Base-by-base conservation (phyloP, 2,888 invertebrate species). In the Penaeus monodon region DNA sequence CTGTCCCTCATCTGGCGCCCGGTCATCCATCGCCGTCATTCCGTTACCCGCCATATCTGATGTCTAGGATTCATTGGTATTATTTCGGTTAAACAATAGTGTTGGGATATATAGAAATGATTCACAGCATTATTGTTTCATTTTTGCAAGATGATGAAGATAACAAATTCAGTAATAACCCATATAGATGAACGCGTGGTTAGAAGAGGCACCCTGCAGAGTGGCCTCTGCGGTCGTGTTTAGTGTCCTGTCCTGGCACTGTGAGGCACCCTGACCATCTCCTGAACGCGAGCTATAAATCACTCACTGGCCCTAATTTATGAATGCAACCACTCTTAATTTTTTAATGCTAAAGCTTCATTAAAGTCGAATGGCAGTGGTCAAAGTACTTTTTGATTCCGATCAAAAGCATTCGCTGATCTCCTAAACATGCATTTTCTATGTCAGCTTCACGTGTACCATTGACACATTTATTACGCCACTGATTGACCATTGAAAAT, bases 221-320 rank as follows among this genome's bases (percentile, higher is more conserved):
- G 57, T 57, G 57, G 12, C 33, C 22, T 24, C 17, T 27, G 17
- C 27, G 57, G 78, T 63, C 78, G 20, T 49, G 76, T 76, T 76
- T 76, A 76, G n/a, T 44, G 76, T 76, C 24, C n/a, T 24, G 76
- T 33, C 44, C 38, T 76, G 76, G 76, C 76, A 76, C 76, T 76
- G 4, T 7, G 8, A 49, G 76, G 76, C 76, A 76, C 76, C n/a
- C 44, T 33, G 76, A n/a, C 44, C 24, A 57, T 57, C 77, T 29
- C 63, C 33, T 17, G 1, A 12, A 29, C 27, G 22, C 77, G 8
- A 44, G 76, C 44, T 49, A 27, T 76, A 76, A 76, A 76, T 76
- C 76, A 76, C 76, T 49, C 44, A 57, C 17, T 17, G 17, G 57
- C 57, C 57, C 57, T 57, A 57, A 17, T 57, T 57, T 57, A 57